Evolutionary conservation across 2,113 vertebrate species (phyloP), one percentile per base, ranked within the genome.

Genomic region (Triplophysa siluroides): DNA sequence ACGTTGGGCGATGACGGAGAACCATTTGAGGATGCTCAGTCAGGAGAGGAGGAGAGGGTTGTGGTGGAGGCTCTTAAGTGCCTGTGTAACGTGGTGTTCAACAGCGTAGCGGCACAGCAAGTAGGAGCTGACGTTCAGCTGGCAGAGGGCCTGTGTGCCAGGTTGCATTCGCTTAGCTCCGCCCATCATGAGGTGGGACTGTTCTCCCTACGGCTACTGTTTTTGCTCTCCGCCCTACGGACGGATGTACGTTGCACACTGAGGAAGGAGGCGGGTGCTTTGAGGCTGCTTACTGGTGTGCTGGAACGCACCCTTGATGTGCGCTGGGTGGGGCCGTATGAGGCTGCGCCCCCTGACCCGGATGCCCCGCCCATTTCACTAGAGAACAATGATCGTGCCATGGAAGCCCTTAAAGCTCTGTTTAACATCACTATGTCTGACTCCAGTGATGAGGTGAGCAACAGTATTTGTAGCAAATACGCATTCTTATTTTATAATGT

Each of bases 21-120:
- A 29, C 50, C 77, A 6, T 12, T 70, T 7, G 52, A 87, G 73
- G 87, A 87, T 9, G 91, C 92, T 58, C 88, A 91, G 45, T 91
- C 86, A 78, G 85, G 93, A 70, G 92, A 93, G 19, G 95, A 92
- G 56, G 92, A 95, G 82, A 94, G 94, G 86, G 92, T 93, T 38
- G 95, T 98, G 78, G 95, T 98, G 87, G 98, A 99, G 91, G 96
- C 98, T 16, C 90, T 99, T 73, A 99, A 99, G 93, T 99, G 98
- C 90, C 93, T 99, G 70, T 98, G 97, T 89, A 99, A 99, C 47
- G 93, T 99, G 47, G 92, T 99, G 81, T 99, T 95, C 90, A 99
- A 99, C 87, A 99, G 97, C 76, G 88, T 92, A 38, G 89, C 92
- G 16, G 97, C 97, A 50, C 98, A 98, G 90, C 94, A 97, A 92